These are phyloP conservation scores for Hetaerina titia DNA, from an alignment of 2,888 invertebrate species.

Conservation along the genomic window DNA sequence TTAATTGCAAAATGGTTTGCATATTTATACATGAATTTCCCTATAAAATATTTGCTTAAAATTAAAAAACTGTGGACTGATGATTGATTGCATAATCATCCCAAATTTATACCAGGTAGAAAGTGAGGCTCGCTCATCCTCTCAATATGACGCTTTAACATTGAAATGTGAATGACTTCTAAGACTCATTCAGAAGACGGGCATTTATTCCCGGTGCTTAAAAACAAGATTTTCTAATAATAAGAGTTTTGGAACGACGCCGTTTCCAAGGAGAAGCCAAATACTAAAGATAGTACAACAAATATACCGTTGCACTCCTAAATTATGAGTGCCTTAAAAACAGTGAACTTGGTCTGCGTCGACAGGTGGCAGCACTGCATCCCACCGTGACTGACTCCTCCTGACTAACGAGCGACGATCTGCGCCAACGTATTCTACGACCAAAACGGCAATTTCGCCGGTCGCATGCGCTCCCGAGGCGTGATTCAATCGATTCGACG, in stretches of 20 bases:
- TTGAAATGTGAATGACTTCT: too few relatives aligned
- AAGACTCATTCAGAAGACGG: not conserved
- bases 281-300: not conserved
- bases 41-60: too few relatives aligned
- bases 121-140: not conserved
- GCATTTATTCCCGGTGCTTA: not conserved
- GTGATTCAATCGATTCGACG: conserved; percentile 20
- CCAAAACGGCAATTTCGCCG: not conserved
- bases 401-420: not conserved
- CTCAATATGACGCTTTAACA: not conserved
- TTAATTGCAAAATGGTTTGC: too few relatives aligned
- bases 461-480: not conserved
- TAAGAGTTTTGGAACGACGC: not conserved
- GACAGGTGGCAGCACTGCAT: not conserved
- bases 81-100: too few relatives aligned
- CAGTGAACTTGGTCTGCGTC: not conserved
- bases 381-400: not conserved
- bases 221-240: not conserved
- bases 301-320: not conserved
- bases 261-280: not conserved
- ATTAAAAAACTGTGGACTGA: too few relatives aligned
- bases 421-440: not conserved
- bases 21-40: too few relatives aligned
- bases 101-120: too few relatives aligned
- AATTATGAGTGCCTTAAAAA: not conserved